These are phyloP conservation scores for Zosterops pallidus DNA, from an alignment of 2,113 vertebrate species.

Conservation along the genomic window DNA sequence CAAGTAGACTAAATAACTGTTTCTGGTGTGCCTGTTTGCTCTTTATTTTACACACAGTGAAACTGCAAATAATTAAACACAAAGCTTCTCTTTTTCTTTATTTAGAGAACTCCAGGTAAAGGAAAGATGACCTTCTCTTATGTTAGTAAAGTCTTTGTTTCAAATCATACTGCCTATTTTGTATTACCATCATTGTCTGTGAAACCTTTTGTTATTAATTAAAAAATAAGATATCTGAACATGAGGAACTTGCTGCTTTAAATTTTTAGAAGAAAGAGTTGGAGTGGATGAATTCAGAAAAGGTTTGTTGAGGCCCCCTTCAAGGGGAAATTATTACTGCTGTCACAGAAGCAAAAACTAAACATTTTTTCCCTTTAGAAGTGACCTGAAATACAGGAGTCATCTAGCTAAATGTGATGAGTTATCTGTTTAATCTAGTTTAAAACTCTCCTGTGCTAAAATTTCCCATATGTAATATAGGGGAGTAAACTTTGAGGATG, in stretches of 20 bases:
- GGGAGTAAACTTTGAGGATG: neutral
- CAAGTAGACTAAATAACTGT: neutral
- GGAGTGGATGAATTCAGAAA: neutral
- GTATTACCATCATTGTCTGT: neutral
- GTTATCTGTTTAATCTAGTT: neutral
- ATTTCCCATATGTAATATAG: neutral
- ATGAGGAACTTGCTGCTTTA: neutral
- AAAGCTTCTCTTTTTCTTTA: neutral
- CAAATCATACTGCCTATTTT: neutral
- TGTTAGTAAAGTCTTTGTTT: slow-evolving; percentile 7
- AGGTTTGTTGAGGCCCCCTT: neutral
- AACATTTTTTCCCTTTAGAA: neutral
- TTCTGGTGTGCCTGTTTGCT: neutral
- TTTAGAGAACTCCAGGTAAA: neutral
- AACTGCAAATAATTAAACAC: neutral
- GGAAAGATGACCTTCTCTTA: neutral
- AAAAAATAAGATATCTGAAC: neutral
- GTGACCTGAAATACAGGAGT: neutral
- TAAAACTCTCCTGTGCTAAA: neutral
- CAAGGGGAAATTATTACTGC: neutral
- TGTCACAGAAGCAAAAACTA: neutral
- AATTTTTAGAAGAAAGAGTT: neutral
- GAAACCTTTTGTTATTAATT: neutral
- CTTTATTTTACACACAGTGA: neutral
- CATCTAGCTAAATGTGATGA: neutral